Evolutionary conservation across 2,888 invertebrate genomes (phyloP).

Genomic region (Sepioteuthis lessoniana): DNA sequence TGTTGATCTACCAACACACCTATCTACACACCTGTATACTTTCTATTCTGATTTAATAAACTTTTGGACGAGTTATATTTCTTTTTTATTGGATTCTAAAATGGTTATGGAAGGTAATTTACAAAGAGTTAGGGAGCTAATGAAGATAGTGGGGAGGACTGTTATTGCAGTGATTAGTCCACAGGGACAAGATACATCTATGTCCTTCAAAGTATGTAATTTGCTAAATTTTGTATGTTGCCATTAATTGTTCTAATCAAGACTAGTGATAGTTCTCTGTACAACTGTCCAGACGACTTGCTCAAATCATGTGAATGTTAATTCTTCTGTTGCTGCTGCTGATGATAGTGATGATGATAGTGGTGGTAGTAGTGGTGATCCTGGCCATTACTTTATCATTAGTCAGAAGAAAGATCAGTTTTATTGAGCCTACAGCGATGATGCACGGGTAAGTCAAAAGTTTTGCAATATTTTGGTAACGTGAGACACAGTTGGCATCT

Average conservation of each 20-base stretch:
- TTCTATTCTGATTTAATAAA: conserved; percentile 4
- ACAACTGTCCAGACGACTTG: not conserved
- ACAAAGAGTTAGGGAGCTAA: not conserved
- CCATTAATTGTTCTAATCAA: not conserved
- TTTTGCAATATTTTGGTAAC: no score
- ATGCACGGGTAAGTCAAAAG: no score
- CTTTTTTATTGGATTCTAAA: conserved; percentile 10
- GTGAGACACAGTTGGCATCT: no score
- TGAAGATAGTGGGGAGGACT: not conserved
- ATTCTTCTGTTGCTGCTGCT: not conserved
- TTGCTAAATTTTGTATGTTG: not conserved
- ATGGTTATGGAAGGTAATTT: not conserved
- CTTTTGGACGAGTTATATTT: not conserved
- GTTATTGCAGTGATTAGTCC: not conserved
- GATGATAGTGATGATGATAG: no score
- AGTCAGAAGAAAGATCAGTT: no score
- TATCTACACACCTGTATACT: not conserved
- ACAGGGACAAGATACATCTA: not conserved
- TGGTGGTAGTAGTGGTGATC: no score
- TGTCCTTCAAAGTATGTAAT: conserved; percentile 21
- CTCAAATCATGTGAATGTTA: not conserved
- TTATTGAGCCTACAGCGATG: no score
- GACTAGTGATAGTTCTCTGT: not conserved
- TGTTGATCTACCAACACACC: not conserved
- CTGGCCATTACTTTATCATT: no score